Conservation (phyloP, 2,888 invertebrate genomes). For the Crocallis elinguaria region DNA sequence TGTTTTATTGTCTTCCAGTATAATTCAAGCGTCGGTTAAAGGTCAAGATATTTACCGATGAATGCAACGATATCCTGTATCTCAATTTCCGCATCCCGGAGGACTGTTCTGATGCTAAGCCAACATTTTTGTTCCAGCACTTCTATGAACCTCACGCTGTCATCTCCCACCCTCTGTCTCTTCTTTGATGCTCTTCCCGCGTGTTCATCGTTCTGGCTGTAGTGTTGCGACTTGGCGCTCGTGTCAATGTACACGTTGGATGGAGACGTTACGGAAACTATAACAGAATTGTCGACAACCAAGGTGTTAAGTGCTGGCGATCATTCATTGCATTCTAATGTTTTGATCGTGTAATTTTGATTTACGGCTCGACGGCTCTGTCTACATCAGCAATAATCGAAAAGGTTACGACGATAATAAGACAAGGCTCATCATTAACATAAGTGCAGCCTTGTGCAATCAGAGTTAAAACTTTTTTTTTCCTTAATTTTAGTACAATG, state of each 20-base stretch:
- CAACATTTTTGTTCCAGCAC: conserved; percentile 67
- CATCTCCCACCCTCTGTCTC: conserved; percentile 42
- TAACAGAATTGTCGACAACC: conserved; percentile 50
- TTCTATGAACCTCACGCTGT: conserved; percentile 63
- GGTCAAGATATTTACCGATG: conserved; percentile 63
- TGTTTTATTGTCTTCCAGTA: conserved; percentile 1
- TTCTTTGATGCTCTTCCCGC: conserved; percentile 43
- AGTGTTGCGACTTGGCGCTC: conserved; percentile 69
- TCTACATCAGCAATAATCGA: conserved; percentile 23
- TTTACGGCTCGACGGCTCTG: no score
- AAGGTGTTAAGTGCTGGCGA: conserved; percentile 45
- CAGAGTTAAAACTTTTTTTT: neutral
- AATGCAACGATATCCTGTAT: conserved; percentile 81
- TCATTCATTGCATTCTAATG: conserved; percentile 12
- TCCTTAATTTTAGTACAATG: conserved; percentile 6
- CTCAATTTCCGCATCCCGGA: conserved; percentile 75
- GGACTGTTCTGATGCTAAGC: conserved; percentile 72
- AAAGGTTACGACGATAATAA: conserved; percentile 24
- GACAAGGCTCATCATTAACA: conserved; percentile 5
- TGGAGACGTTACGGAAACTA: conserved; percentile 84
- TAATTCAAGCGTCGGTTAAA: conserved; percentile 3
- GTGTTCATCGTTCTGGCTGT: conserved; percentile 75
- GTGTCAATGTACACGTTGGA: conserved; percentile 82
- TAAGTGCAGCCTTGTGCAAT: conserved; percentile 7
- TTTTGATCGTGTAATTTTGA: conserved; percentile 20